Evolutionary conservation across 1,140 invertebrate genomes (phyloP).

Genomic region (Meloidogyne exigua): DNA sequence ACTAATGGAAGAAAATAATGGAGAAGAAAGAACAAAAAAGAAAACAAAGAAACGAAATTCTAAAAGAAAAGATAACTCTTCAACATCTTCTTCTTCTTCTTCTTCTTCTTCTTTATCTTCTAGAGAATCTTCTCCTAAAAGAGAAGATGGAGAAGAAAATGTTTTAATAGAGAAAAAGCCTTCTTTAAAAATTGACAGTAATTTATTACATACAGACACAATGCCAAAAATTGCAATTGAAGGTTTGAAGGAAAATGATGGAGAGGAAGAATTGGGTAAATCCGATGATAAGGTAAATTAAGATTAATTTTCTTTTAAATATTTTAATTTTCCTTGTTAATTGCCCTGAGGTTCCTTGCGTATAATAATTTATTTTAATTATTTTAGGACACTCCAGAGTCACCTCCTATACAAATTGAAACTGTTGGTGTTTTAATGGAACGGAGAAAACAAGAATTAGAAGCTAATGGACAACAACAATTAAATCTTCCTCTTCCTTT

Average conservation of each 20-base stretch:
- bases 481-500: background rate
- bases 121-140: constrained; percentile 7
- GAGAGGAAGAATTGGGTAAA: background rate
- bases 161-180: background rate
- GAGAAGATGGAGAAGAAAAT: background rate
- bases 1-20: background rate
- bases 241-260: background rate
- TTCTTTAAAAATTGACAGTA: constrained; percentile 24
- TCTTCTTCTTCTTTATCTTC: constrained; percentile 6
- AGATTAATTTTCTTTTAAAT: background rate
- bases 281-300: too few relatives aligned
- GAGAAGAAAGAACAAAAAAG: constrained; percentile 1
- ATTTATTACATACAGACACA: constrained; percentile 33
- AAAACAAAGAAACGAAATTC: constrained; percentile 18
- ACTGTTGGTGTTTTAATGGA: constrained; percentile 20
- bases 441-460: background rate
- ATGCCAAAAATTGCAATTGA: constrained; percentile 17
- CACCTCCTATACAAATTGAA: constrained; percentile 25
- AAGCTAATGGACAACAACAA: background rate
- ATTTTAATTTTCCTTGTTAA: too few relatives aligned
- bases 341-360: too few relatives aligned
- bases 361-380: too few relatives aligned
- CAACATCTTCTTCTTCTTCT: background rate
- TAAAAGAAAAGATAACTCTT: background rate
- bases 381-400: constrained; percentile 5